Evolutionary conservation across 2,888 invertebrate genomes (phyloP).

Genomic region (Athalia rosae): DNA sequence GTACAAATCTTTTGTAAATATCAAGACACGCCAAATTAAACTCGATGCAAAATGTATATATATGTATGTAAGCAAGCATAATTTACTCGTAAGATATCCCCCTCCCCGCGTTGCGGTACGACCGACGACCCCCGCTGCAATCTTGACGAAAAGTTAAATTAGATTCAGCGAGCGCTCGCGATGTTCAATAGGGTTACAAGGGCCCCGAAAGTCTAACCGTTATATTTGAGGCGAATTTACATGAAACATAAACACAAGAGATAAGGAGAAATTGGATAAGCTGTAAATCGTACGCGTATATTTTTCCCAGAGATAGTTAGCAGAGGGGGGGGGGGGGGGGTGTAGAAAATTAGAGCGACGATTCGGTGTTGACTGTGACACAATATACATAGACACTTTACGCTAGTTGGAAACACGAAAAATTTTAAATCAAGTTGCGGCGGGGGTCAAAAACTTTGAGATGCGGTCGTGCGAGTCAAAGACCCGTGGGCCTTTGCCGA

Average conservation of each 20-base stretch:
- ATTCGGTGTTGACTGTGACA: neutral
- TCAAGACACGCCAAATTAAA: conserved; percentile 12
- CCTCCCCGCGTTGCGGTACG: neutral
- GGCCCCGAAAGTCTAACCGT: neutral
- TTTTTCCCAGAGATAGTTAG: too few relatives aligned
- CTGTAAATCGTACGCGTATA: too few relatives aligned
- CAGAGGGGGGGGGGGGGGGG: too few relatives aligned
- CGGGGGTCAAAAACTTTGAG: neutral
- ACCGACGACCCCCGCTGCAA: neutral
- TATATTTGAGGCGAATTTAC: neutral
- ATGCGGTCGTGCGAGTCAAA: neutral
- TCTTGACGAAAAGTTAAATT: conserved; percentile 36
- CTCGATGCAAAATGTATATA: conserved; percentile 16
- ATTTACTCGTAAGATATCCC: conserved; percentile 23
- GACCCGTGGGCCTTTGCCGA: neutral
- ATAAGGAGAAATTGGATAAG: too few relatives aligned
- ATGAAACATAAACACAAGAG: too few relatives aligned
- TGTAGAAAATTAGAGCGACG: too few relatives aligned
- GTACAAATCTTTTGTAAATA: conserved; percentile 32
- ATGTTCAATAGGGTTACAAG: neutral
- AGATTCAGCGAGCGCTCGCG: conserved; percentile 9
- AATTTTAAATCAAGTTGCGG: neutral
- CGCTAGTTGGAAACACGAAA: neutral
- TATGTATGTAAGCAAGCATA: neutral
- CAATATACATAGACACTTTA: neutral